Conservation (phyloP, 2,888 invertebrate genomes). For the Apotomis turbidana region DNA sequence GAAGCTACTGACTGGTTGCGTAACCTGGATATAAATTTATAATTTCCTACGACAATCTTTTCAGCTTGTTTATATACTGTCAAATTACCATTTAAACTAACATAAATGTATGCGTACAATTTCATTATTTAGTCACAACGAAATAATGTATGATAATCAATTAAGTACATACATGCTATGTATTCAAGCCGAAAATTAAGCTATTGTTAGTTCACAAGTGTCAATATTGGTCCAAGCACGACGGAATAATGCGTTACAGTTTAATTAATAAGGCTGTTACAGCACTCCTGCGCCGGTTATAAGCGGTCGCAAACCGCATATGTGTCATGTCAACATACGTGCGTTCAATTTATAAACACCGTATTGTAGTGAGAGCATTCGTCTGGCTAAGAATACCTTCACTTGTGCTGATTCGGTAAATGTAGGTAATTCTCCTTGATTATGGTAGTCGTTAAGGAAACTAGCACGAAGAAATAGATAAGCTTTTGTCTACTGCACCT, state of each 20-base stretch:
- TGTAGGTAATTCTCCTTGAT: neutral
- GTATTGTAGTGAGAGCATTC: conserved; percentile 59
- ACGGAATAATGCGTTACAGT: neutral
- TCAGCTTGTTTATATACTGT: too few species aligned
- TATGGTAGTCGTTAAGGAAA: neutral
- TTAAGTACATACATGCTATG: neutral
- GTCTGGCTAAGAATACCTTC: conserved; percentile 38
- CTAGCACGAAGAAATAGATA: too few species aligned
- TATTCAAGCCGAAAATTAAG: neutral
- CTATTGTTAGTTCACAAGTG: neutral
- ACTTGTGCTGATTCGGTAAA: neutral
- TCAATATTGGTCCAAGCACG: conserved; percentile 10
- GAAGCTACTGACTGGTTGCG: too few species aligned
- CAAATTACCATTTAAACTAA: too few species aligned
- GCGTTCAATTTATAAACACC: conserved; percentile 44
- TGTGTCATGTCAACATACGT: conserved; percentile 43
- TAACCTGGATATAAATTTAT: too few species aligned
- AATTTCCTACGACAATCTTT: too few species aligned
- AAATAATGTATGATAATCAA: neutral
- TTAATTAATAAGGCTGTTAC: conserved; percentile 32
- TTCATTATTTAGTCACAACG: neutral
- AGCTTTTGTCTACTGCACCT: neutral
- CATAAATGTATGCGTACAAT: neutral
- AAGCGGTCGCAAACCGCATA: conserved; percentile 48
- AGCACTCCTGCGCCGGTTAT: conserved; percentile 50